phyloP scores from a whole-genome alignment of 2,113 vertebrate genomes.

The Fulmarus glacialis region DNA sequence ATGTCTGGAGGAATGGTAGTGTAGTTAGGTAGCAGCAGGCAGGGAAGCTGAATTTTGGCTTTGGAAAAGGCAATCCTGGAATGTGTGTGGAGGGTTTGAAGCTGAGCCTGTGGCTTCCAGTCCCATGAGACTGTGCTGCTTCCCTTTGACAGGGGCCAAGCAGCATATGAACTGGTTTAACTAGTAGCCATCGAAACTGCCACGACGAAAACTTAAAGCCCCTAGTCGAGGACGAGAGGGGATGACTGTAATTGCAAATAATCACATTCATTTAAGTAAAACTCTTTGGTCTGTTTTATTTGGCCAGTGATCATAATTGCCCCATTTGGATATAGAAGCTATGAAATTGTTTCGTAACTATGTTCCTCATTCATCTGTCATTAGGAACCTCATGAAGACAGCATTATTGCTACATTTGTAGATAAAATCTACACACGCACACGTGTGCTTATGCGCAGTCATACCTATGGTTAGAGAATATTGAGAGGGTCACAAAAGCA shows the following conservation, averaged over 20 bases:
- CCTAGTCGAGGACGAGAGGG: fast-evolving
- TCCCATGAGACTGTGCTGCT: neutral
- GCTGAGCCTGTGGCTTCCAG: neutral
- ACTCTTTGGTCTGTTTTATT: neutral
- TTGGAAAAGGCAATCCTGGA: neutral
- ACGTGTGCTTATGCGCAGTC: neutral
- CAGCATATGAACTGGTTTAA: neutral
- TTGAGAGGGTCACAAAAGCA: neutral
- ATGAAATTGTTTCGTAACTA: neutral
- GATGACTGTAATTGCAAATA: neutral
- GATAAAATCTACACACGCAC: neutral
- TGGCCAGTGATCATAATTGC: neutral
- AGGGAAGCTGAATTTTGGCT: neutral
- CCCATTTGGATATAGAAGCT: neutral
- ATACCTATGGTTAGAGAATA: neutral
- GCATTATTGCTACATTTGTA: neutral
- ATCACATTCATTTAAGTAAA: neutral
- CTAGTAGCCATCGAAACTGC: neutral
- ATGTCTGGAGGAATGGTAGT: neutral
- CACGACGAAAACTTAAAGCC: fast-evolving
- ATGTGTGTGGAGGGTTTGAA: neutral
- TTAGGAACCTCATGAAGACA: neutral
- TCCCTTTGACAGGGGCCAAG: neutral
- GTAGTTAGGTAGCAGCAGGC: neutral
- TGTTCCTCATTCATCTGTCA: neutral